Conservation (phyloP, 2,797 vertebrate species). For the Dendrocincla tyrannina region DNA sequence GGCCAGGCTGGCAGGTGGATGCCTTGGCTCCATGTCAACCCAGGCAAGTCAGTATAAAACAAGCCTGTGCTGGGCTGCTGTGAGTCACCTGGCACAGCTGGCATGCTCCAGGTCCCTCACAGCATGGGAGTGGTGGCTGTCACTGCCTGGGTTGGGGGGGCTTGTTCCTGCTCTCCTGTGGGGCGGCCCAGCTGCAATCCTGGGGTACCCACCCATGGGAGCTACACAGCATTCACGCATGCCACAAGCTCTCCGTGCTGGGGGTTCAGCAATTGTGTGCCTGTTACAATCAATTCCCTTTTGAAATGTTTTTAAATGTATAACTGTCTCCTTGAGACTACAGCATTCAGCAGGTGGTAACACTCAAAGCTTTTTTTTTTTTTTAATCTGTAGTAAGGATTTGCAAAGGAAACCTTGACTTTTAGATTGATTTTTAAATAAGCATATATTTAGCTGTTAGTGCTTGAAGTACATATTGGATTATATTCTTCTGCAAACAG, state of each 20-base stretch:
- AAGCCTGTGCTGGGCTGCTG: neutral
- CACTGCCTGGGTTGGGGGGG: fast-evolving
- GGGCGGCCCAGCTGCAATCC: neutral
- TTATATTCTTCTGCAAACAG: slow-evolving; percentile 69
- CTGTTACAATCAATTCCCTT: neutral
- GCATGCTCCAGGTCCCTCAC: fast-evolving
- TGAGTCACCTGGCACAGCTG: neutral
- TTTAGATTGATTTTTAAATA: slow-evolving; percentile 79
- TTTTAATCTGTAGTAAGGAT: slow-evolving; percentile 33
- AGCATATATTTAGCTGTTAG: slow-evolving; percentile 81
- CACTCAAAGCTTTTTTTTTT: neutral
- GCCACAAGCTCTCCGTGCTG: fast-evolving
- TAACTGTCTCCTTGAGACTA: slow-evolving; percentile 19
- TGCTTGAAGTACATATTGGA: slow-evolving; percentile 68
- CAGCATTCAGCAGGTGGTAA: slow-evolving; percentile 6
- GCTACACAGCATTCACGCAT: fast-evolving
- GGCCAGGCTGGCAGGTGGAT: neutral
- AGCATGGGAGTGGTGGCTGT: neutral
- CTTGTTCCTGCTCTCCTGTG: fast-evolving
- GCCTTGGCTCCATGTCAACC: slow-evolving; percentile 19
- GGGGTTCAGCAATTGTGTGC: neutral
- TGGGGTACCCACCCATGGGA: fast-evolving
- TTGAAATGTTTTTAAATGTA: neutral
- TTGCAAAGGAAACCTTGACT: slow-evolving; percentile 72
- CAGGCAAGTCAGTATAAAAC: neutral